phyloP scores from a whole-genome alignment of 2,797 vertebrate species.

The Pseudomugil gertrudae region DNA sequence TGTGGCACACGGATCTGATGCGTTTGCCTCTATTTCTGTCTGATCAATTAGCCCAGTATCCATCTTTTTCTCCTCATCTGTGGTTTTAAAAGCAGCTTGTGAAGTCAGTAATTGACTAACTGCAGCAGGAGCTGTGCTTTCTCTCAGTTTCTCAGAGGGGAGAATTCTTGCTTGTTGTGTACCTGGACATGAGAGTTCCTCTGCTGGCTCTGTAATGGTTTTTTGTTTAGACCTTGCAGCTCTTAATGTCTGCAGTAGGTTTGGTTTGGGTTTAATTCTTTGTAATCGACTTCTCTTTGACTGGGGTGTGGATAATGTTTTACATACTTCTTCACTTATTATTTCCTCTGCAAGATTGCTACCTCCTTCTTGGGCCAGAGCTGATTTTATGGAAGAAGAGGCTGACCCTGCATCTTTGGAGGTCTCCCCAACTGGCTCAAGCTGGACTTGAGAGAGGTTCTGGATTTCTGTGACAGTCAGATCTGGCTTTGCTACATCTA shows the following conservation, averaged over 20 bases:
- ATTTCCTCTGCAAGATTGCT: conserved; percentile 10
- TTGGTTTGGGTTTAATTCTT: conserved; percentile 60
- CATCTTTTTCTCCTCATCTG: conserved; percentile 12
- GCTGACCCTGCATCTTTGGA: neutral
- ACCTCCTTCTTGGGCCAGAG: neutral
- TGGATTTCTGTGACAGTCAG: conserved; percentile 6
- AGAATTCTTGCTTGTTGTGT: neutral
- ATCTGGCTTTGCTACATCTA: neutral
- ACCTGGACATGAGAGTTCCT: neutral
- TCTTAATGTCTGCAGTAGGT: conserved; percentile 38
- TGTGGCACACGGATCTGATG: conserved; percentile 2
- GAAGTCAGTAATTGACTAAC: neutral
- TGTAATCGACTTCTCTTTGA: conserved; percentile 31
- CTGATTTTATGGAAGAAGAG: neutral
- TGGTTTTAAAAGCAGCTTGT: neutral
- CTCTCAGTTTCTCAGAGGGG: neutral
- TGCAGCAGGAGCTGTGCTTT: neutral
- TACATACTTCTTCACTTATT: conserved; percentile 2
- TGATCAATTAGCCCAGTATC: neutral
- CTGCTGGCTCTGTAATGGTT: neutral
- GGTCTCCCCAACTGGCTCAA: conserved; percentile 33
- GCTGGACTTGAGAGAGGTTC: conserved; percentile 38
- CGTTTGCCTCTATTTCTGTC: neutral
- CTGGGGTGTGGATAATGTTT: neutral
- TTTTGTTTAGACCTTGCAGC: conserved; percentile 19